Evolutionary conservation across 2,797 vertebrate genomes (phyloP).

Genomic region (Hipposideros larvatus): DNA sequence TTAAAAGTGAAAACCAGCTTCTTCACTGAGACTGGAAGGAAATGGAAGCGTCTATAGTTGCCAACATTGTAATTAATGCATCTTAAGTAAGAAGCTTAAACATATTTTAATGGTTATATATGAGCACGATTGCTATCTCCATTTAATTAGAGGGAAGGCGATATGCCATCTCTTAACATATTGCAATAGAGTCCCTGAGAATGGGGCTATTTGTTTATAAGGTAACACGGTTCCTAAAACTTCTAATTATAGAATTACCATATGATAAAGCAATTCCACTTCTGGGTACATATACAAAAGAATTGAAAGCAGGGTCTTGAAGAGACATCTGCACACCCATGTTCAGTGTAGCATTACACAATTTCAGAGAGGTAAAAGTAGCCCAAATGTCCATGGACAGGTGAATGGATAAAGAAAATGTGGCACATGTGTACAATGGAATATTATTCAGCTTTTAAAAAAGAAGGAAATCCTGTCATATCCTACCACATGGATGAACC

Average conservation of each 20-base stretch:
- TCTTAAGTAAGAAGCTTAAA: slow-evolving; percentile 69
- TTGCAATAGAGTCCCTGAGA: slow-evolving; percentile 44
- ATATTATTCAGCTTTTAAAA: slow-evolving; percentile 32
- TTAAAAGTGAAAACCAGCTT: slow-evolving; percentile 58
- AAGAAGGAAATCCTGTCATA: background rate
- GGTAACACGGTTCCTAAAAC: slow-evolving; percentile 60
- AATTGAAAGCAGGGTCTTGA: background rate
- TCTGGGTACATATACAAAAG: slow-evolving; percentile 20
- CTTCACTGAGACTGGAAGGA: slow-evolving; percentile 62
- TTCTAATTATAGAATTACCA: slow-evolving; percentile 64
- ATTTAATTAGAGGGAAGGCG: slow-evolving; percentile 75
- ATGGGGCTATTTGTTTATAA: slow-evolving; percentile 68
- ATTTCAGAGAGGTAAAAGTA: background rate
- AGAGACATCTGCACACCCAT: background rate
- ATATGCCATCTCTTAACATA: slow-evolving; percentile 61
- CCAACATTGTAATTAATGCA: slow-evolving; percentile 68
- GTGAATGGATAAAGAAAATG: background rate
- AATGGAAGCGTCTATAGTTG: slow-evolving; percentile 58
- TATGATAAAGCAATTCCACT: slow-evolving; percentile 34
- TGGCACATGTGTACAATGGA: background rate
- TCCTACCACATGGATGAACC: background rate
- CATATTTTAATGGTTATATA: slow-evolving; percentile 74
- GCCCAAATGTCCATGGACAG: background rate
- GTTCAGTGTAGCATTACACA: background rate
- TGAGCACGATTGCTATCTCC: slow-evolving; percentile 72